Evolutionary conservation across 92 coral and sea anemone species (phyloP).

Genomic region (Desmophyllum pertusum): DNA sequence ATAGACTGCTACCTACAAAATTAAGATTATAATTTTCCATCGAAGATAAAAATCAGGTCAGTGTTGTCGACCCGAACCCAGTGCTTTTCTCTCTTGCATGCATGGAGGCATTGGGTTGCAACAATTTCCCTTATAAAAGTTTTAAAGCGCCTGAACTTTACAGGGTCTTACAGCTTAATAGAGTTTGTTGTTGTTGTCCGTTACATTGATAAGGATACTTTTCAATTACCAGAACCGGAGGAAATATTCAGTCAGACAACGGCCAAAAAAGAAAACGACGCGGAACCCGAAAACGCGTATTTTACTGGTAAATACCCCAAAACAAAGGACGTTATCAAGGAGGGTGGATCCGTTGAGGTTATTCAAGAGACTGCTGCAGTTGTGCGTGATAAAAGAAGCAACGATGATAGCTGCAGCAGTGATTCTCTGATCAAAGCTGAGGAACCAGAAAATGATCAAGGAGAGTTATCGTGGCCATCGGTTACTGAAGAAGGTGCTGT

Average conservation of each 20-base stretch:
- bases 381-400: too few relatives aligned
- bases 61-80: too few relatives aligned
- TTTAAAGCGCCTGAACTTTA: too few relatives aligned
- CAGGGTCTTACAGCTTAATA: too few relatives aligned
- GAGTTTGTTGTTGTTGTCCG: not conserved
- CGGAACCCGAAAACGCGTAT: not conserved
- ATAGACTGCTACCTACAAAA: not conserved
- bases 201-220: not conserved
- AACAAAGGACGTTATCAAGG: not conserved
- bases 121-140: too few relatives aligned
- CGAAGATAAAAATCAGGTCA: too few relatives aligned
- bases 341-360: not conserved
- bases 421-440: too few relatives aligned
- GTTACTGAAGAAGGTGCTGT: too few relatives aligned
- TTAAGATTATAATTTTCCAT: not conserved
- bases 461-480: not conserved
- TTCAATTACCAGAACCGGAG: not conserved
- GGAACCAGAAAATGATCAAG: not conserved
- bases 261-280: not conserved
- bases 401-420: too few relatives aligned
- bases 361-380: not conserved
- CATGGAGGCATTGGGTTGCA: too few relatives aligned
- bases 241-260: not conserved
- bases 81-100: too few relatives aligned
- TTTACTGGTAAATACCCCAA: not conserved